Conservation (phyloP, 1,140 invertebrate species). For the Doryteuthis pealeii region DNA sequence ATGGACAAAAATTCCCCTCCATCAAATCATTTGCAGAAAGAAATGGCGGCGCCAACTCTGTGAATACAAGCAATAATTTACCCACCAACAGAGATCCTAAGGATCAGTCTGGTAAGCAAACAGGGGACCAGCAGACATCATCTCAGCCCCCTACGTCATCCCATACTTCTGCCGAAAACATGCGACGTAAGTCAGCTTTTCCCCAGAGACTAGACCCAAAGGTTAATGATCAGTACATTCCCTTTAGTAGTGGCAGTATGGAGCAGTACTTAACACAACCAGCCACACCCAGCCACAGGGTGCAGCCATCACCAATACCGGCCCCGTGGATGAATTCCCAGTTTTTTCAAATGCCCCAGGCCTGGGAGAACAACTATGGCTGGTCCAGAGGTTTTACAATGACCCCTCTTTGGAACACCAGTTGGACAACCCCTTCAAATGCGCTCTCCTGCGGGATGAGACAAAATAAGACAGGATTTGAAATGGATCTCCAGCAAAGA, state of each 20-base stretch:
- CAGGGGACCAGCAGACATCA: too few species aligned
- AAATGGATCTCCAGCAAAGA: not conserved
- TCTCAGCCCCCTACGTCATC: not conserved
- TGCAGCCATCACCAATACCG: not conserved
- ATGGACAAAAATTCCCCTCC: not conserved
- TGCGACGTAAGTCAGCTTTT: not conserved
- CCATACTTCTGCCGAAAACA: not conserved
- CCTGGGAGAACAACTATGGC: slow-evolving; percentile 1
- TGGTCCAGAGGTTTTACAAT: not conserved
- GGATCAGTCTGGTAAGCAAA: not conserved
- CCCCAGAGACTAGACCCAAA: not conserved
- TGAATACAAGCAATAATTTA: not conserved
- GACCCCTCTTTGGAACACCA: not conserved
- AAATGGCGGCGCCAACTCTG: not conserved
- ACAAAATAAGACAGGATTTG: slow-evolving; percentile 6
- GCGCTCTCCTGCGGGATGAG: not conserved
- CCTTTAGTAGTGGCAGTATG: not conserved
- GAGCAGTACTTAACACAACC: not conserved
- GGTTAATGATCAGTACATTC: not conserved
- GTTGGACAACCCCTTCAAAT: not conserved
- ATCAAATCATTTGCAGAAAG: not conserved
- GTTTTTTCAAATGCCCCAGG: not conserved
- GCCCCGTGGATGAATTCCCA: not conserved
- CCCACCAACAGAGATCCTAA: not conserved
- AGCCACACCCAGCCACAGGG: not conserved